Evolutionary conservation across 2,797 vertebrate species (phyloP), one percentile per base, ranked within the genome.

Genomic region (Gymnopithys bicolor): DNA sequence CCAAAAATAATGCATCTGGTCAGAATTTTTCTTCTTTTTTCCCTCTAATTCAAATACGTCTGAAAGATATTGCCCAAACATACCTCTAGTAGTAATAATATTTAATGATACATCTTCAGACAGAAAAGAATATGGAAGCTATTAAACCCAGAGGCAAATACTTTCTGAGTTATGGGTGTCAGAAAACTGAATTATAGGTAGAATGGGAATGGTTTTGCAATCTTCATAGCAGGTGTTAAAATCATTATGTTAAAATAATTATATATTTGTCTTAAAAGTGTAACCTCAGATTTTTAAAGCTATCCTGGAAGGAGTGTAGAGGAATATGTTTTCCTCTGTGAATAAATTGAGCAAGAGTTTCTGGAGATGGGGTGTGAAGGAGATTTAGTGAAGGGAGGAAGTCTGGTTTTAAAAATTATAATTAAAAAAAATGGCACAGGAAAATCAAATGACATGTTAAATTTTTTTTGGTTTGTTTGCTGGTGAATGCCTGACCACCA

Each of bases 131-230:
- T 87, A 94, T 96, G 94, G 89, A 94, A 95, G 70, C 74, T 73
- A 84, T 95, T 91, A 93, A 95, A 84, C 92, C 74, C 55, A 56
- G 67, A 87, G 87, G 95, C 92, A 96, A 95, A 90, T 96, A 87
- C 90, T 93, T 96, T 93, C 79, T 86, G 74, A 88, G 87, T 95
- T 96, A 94, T 35, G 58, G 49, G 82, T 74, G 52, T 69, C 66
- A 94, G 70, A 94, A 94, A 90, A 87, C 73, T 55, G 83, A 91
- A 24, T 93, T 91, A 79, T 53, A 88, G 93, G 85, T 82, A 94
- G 56, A 88, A 88, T 48, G 64, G 55, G 56, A 94, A 87, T 91
- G 92, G 73, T 91, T 97, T 96, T 93, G 87, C 83, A 95, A 67
- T 91, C 56, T 95, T 84, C 35, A 9, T 60, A 67, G 82, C 94